Evolutionary conservation across 2,113 vertebrate species (phyloP).

Genomic region (Pteropus alecto): DNA sequence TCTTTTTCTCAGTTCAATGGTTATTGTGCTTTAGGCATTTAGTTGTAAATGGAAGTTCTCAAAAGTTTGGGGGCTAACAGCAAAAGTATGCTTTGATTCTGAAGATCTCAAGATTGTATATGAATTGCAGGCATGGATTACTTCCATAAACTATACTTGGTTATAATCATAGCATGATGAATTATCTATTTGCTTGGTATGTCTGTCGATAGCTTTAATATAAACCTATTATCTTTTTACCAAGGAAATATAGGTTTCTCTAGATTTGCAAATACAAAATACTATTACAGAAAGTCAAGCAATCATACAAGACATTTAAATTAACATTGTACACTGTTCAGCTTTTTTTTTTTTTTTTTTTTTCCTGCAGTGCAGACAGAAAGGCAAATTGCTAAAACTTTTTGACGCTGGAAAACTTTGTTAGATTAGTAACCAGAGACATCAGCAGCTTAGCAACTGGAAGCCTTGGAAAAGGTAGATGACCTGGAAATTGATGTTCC

Average conservation of each 20-base stretch:
- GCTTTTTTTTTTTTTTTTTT: not conserved
- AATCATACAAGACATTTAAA: not conserved
- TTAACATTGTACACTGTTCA: not conserved
- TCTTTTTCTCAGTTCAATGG: not conserved
- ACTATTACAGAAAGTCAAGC: not conserved
- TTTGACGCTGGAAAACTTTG: slow-evolving; percentile 9
- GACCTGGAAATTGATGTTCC: not conserved
- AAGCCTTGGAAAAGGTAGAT: slow-evolving; percentile 41
- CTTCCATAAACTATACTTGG: not conserved
- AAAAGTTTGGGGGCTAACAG: not conserved
- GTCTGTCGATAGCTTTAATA: not conserved
- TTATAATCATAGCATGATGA: slow-evolving; percentile 40
- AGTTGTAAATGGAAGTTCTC: not conserved
- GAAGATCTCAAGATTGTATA: slow-evolving; percentile 26
- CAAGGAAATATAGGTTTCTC: not conserved
- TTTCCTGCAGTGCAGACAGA: not conserved
- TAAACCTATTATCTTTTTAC: not conserved
- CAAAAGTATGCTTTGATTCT: not conserved
- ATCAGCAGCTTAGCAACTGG: slow-evolving; percentile 18
- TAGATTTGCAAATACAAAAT: slow-evolving; percentile 15
- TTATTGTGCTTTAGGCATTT: not conserved
- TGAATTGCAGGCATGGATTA: not conserved
- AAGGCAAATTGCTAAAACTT: slow-evolving; percentile 37
- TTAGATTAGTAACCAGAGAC: slow-evolving; percentile 37
- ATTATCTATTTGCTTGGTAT: not conserved